Percentiles rank a stretch among this genome's conserved stretches.
Evolutionary conservation across 2,888 invertebrate genomes (phyloP).

Genomic region (Slavum lentiscoides): DNA sequence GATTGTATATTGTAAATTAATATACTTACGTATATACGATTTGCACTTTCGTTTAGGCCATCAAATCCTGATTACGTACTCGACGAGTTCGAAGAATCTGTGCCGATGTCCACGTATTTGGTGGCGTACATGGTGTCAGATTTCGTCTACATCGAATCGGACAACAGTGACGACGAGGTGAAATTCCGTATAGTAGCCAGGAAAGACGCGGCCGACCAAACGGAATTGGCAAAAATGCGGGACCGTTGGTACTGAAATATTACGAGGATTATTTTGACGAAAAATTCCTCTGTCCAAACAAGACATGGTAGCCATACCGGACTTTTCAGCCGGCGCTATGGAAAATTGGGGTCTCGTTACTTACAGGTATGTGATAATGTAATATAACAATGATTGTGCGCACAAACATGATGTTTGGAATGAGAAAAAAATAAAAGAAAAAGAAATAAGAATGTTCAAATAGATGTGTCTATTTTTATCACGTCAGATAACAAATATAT

Average conservation of each 20-base stretch:
- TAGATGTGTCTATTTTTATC: too few relatives aligned
- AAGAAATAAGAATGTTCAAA: too few relatives aligned
- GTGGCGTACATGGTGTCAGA: conserved; percentile 82
- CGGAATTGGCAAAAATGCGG: conserved; percentile 74
- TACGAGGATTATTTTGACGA: conserved; percentile 76
- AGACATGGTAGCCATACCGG: conserved; percentile 91
- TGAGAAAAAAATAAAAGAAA: too few relatives aligned
- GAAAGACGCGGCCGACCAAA: conserved; percentile 74
- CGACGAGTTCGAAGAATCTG: conserved; percentile 74
- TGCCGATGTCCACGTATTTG: conserved; percentile 91
- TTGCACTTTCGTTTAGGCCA: conserved; percentile 61
- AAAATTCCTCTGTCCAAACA: conserved; percentile 78
- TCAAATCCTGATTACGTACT: conserved; percentile 67
- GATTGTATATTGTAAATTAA: conserved; percentile 66
- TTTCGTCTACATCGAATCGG: conserved; percentile 67
- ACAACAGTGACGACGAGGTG: conserved; percentile 58
- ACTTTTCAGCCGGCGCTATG: conserved; percentile 88
- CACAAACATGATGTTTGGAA: too few relatives aligned
- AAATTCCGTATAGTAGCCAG: conserved; percentile 76
- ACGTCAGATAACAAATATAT: too few relatives aligned
- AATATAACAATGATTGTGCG: too few relatives aligned
- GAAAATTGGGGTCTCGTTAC: conserved; percentile 84
- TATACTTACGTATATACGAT: conserved; percentile 60
- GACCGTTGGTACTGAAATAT: conserved; percentile 74
- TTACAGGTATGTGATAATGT: conserved; percentile 63